A percentile compares a stretch with the other conserved stretches of the same genome.
Conservation (phyloP, 2,888 invertebrate genomes). For the Priocnemis perturbator region DNA sequence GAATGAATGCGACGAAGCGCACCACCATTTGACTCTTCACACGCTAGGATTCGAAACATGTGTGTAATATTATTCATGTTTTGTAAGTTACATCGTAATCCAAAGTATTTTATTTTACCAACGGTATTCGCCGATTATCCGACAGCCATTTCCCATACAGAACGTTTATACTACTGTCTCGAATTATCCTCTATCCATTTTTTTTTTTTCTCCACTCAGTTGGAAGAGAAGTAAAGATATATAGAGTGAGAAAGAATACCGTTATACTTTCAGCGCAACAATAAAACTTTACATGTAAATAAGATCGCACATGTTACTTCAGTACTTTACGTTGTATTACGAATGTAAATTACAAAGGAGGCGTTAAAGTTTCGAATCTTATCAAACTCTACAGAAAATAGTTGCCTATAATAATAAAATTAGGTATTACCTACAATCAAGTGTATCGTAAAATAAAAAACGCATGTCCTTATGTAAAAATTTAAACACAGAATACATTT, state of each 20-base stretch:
- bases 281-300: conserved; percentile 55
- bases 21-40: conserved; percentile 65
- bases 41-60: conserved; percentile 65
- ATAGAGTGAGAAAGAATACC: conserved; percentile 29
- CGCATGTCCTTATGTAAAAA: conserved; percentile 73
- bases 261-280: conserved; percentile 44
- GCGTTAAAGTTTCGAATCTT: conserved; percentile 71
- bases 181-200: conserved; percentile 29
- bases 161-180: conserved; percentile 14
- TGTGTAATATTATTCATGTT: conserved; percentile 65
- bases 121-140: conserved; percentile 39
- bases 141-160: conserved; percentile 3
- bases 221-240: conserved; percentile 12
- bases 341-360: conserved; percentile 69
- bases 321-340: conserved; percentile 59
- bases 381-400: conserved; percentile 71
- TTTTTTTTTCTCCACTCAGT: conserved; percentile 9
- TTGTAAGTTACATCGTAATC: conserved; percentile 68
- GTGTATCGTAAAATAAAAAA: conserved; percentile 71
- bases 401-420: conserved; percentile 72
- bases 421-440: conserved; percentile 68
- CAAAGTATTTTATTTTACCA: conserved; percentile 50
- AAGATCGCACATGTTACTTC: conserved; percentile 46
- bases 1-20: conserved; percentile 68
- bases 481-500: conserved; percentile 67